Evolutionary conservation across 2,888 invertebrate genomes (phyloP).

Genomic region (Muschampia plurimacula): DNA sequence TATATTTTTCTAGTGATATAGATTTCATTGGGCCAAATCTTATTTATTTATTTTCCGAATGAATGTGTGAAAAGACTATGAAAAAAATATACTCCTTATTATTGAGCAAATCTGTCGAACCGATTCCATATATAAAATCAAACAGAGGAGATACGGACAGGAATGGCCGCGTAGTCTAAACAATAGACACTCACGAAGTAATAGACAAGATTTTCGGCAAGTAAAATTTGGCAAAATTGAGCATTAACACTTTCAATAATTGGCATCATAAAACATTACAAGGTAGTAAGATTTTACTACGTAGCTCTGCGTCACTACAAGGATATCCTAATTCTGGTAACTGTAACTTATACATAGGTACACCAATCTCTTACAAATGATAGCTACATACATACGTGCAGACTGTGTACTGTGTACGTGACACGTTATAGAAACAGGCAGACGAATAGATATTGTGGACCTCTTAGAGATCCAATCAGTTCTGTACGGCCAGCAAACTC

Average conservation of each 20-base stretch:
- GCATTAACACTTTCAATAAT: constrained; percentile 79
- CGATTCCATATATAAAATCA: constrained; percentile 37
- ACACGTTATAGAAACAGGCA: constrained; percentile 51
- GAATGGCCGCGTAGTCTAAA: constrained; percentile 51
- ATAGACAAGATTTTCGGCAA: constrained; percentile 81
- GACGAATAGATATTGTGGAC: constrained; percentile 19
- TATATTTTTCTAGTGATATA: constrained; percentile 70
- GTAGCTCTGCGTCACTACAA: constrained; percentile 73
- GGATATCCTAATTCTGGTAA: constrained; percentile 81
- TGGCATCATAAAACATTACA: constrained; percentile 76
- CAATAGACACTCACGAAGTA: constrained; percentile 61
- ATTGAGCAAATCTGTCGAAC: constrained; percentile 73
- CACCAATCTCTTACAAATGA: constrained; percentile 55
- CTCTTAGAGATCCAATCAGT: constrained; percentile 18
- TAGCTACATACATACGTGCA: constrained; percentile 54
- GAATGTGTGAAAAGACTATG: constrained; percentile 59
- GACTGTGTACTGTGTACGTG: constrained; percentile 52
- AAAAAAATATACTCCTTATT: constrained; percentile 67
- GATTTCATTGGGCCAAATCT: constrained; percentile 69
- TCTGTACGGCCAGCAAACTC: constrained; percentile 17
- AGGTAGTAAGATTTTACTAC: constrained; percentile 68
- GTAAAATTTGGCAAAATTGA: constrained; percentile 86
- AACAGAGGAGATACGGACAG: constrained; percentile 53
- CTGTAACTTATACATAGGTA: constrained; percentile 77
- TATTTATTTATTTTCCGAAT: constrained; percentile 51